Evolutionary conservation across 2,888 invertebrate species (phyloP).

Genomic region (Cepaea hortensis): DNA sequence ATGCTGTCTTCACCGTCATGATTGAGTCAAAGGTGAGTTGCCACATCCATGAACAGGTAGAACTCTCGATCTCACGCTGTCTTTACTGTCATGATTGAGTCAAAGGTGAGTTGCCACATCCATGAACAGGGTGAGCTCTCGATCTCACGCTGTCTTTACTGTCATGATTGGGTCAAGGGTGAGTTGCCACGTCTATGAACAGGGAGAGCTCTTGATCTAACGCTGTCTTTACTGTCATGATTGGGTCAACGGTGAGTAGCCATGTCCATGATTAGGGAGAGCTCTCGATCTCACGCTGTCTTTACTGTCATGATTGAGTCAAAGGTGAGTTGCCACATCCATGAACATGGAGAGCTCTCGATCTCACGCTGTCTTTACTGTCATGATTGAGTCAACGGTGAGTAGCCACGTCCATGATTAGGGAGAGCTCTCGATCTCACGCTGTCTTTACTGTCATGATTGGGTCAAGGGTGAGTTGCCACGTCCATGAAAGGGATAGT

Average conservation of each 20-base stretch:
- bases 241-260: conserved; percentile 72
- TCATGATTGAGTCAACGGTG: conserved; percentile 74
- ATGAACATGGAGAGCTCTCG: neutral
- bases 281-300: too few species aligned
- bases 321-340: conserved; percentile 74
- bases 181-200: conserved; percentile 70
- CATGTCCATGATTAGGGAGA: too few species aligned
- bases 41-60: neutral
- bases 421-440: conserved; percentile 76
- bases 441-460: conserved; percentile 76
- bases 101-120: conserved; percentile 64
- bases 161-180: conserved; percentile 74
- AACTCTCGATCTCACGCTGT: neutral
- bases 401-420: conserved; percentile 77
- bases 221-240: conserved; percentile 75
- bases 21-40: conserved; percentile 73
- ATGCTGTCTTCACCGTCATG: conserved; percentile 76
- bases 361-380: conserved; percentile 48
- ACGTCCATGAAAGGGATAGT: conserved; percentile 56
- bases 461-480: conserved; percentile 72
- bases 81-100: neutral
- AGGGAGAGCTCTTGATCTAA: conserved; percentile 76
- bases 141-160: conserved; percentile 77
- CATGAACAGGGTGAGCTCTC: conserved; percentile 77
- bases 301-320: conserved; percentile 72